These are phyloP conservation scores for Aromia moschata DNA, from an alignment of 2,888 invertebrate genomes.

Conservation along the genomic window DNA sequence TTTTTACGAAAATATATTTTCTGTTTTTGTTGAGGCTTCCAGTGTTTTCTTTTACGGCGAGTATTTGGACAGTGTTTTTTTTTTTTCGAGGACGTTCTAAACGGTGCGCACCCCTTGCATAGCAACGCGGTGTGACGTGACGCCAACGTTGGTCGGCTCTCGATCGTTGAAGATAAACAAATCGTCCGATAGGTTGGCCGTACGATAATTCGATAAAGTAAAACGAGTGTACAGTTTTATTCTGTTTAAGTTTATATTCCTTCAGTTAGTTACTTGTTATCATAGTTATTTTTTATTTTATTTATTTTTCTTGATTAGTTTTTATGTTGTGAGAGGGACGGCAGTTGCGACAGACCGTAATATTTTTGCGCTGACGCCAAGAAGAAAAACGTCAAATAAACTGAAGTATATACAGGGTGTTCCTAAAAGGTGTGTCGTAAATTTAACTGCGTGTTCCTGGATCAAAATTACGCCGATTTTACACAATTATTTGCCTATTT, in stretches of 20 bases:
- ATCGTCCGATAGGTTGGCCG: constrained; percentile 11
- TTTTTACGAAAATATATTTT: constrained; percentile 5
- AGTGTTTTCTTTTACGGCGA: too few species aligned
- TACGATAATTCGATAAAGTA: constrained; percentile 14
- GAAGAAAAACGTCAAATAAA: neutral
- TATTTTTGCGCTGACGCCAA: constrained; percentile 7
- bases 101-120: constrained; percentile 11
- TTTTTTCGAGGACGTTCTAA: neutral
- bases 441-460: too few species aligned
- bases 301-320: constrained; percentile 48
- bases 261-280: constrained; percentile 48
- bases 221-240: constrained; percentile 42
- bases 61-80: constrained; percentile 10
- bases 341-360: neutral
- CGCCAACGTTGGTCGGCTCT: constrained; percentile 23
- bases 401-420: neutral
- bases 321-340: constrained; percentile 23
- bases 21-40: too few species aligned
- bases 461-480: too few species aligned
- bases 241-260: constrained; percentile 51
- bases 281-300: constrained; percentile 51
- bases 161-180: too few species aligned
- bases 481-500: too few species aligned
- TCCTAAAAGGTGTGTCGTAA: too few species aligned
- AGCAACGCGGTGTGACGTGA: constrained; percentile 16